phyloP scores from a whole-genome alignment of 1,140 invertebrate species.

The Aphaenogaster ashmeadi region DNA sequence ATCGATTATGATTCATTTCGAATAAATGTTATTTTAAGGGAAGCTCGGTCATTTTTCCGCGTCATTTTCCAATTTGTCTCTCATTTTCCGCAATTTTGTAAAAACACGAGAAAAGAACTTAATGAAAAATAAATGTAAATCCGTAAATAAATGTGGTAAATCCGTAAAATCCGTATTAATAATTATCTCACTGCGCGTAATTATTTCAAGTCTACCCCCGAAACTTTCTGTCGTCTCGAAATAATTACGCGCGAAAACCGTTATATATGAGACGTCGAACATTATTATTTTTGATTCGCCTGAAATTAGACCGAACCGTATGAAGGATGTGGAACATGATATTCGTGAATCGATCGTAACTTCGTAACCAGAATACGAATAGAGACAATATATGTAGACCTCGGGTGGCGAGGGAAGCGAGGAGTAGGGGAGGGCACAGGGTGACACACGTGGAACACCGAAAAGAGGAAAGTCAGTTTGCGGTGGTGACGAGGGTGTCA shows the following conservation, averaged over 20 bases:
- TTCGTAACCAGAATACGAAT: background rate
- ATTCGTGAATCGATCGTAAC: constrained; percentile 8
- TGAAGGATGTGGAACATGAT: background rate
- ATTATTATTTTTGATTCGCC: background rate
- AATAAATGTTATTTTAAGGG: background rate
- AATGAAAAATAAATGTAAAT: background rate
- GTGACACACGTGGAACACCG: background rate
- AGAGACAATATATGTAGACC: background rate
- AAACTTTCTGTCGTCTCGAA: background rate
- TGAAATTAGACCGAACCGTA: background rate
- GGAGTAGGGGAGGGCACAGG: background rate
- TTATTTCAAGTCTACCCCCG: background rate
- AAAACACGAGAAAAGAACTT: background rate
- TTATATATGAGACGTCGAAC: background rate
- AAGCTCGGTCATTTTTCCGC: background rate
- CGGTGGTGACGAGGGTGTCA: background rate
- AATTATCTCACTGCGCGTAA: background rate
- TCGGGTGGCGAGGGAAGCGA: background rate
- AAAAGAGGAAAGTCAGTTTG: constrained; percentile 27
- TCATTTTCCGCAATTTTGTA: background rate
- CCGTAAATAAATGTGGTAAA: background rate
- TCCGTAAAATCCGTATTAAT: background rate
- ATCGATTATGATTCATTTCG: background rate
- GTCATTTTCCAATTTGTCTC: background rate
- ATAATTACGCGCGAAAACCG: background rate